Evolutionary conservation across 2,113 vertebrate genomes (phyloP).

Genomic region (Gavialis gangeticus): DNA sequence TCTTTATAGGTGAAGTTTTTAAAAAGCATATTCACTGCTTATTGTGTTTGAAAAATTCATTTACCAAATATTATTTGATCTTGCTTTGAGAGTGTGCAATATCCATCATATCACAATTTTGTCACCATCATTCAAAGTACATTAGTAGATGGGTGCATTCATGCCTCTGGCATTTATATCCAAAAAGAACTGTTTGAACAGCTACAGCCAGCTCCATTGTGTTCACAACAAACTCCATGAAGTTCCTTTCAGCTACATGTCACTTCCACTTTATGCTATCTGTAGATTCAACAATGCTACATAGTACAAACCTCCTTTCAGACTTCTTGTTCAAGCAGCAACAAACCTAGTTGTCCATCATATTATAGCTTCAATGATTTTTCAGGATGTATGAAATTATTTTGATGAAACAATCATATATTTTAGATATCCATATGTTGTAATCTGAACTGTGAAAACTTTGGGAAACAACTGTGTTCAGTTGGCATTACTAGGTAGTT

Average conservation of each 20-base stretch:
- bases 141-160: neutral
- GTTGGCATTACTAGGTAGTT: neutral
- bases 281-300: constrained; percentile 44
- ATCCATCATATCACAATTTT: neutral
- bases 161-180: neutral
- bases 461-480: neutral
- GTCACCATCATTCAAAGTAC: neutral
- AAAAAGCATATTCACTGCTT: neutral
- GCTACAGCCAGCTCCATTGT: constrained; percentile 57
- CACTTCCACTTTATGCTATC: constrained; percentile 48
- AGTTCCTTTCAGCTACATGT: constrained; percentile 75
- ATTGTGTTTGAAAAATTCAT: neutral
- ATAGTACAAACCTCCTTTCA: constrained; percentile 5
- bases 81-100: accelerated
- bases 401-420: neutral
- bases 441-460: neutral
- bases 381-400: neutral
- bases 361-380: neutral
- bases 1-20: neutral
- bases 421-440: neutral
- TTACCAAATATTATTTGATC: neutral
- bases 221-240: constrained; percentile 4
- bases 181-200: constrained; percentile 39
- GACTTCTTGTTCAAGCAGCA: constrained; percentile 37
- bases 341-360: neutral